phyloP scores from a whole-genome alignment of 2,888 invertebrate species.

The Periphyllus acericola region DNA sequence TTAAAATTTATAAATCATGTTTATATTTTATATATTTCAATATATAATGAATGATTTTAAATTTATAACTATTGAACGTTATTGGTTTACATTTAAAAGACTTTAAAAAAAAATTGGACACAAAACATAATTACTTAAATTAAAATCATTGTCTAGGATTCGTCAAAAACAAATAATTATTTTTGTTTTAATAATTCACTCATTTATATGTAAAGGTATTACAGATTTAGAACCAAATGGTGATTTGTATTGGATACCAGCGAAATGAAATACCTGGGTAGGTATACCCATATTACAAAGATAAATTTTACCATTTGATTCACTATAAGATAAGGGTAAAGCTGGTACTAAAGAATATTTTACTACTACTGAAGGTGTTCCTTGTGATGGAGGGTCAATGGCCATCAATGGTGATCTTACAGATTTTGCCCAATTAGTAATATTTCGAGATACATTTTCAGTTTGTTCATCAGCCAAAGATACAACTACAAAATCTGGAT shows the following conservation, averaged over 20 bases:
- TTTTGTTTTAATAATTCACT: slow-evolving; percentile 37
- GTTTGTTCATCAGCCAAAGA: slow-evolving; percentile 70
- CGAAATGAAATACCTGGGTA: slow-evolving; percentile 77
- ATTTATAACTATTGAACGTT: neutral
- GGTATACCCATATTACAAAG: slow-evolving; percentile 88
- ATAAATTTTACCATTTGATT: slow-evolving; percentile 79
- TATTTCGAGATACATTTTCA: slow-evolving; percentile 68
- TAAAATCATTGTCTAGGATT: slow-evolving; percentile 52
- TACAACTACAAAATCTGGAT: slow-evolving; percentile 71
- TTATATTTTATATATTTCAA: slow-evolving; percentile 8
- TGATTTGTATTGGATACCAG: slow-evolving; percentile 82
- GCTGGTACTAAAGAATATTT: slow-evolving; percentile 80
- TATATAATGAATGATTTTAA: slow-evolving; percentile 23
- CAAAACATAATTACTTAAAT: slow-evolving; percentile 40
- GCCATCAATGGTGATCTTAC: slow-evolving; percentile 79
- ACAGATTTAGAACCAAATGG: slow-evolving; percentile 87
- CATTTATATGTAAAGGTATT: slow-evolving; percentile 74
- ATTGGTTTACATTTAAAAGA: slow-evolving; percentile 19
- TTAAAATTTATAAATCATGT: no score
- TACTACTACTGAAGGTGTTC: slow-evolving; percentile 72
- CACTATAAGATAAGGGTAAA: slow-evolving; percentile 75
- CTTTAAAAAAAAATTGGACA: slow-evolving; percentile 18
- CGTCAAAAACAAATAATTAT: slow-evolving; percentile 50
- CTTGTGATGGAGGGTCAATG: slow-evolving; percentile 79
- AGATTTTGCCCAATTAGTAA: slow-evolving; percentile 77